Evolutionary conservation across 2,888 invertebrate species (phyloP).

Genomic region (Andrena flavipes): DNA sequence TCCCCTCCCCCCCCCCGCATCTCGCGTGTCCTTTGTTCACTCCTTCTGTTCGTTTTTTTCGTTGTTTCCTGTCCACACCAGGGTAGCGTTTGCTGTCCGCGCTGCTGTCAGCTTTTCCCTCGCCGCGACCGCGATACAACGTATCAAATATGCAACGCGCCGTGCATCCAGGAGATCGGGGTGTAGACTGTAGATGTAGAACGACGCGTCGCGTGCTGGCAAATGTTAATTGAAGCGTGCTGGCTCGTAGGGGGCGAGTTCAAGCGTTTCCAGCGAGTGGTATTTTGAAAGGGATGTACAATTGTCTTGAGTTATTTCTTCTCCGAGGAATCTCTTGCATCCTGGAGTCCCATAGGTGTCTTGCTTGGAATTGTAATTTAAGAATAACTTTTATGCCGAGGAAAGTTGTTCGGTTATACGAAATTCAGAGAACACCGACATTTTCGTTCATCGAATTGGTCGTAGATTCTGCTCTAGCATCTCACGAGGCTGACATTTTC

Average conservation of each 20-base stretch:
- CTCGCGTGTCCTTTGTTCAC: slow-evolving; percentile 3
- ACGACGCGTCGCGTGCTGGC: neutral
- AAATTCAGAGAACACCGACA: neutral
- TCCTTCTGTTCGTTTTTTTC: slow-evolving; percentile 11
- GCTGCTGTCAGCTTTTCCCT: slow-evolving; percentile 14
- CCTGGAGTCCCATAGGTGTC: too few species aligned
- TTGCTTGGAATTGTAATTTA: too few species aligned
- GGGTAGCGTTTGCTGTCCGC: neutral
- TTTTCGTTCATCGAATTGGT: too few species aligned
- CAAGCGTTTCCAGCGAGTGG: neutral
- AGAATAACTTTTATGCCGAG: too few species aligned
- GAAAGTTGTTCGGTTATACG: too few species aligned
- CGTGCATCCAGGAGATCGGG: neutral
- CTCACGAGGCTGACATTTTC: neutral
- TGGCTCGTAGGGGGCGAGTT: neutral
- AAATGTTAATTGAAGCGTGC: slow-evolving; percentile 9
- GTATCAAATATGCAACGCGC: slow-evolving; percentile 46
- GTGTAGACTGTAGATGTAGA: slow-evolving; percentile 2
- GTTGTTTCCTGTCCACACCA: neutral
- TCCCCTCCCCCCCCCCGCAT: slow-evolving; percentile 5
- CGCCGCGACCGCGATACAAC: neutral
- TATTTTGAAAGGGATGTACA: neutral
- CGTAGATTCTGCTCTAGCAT: neutral
- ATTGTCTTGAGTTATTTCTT: neutral
- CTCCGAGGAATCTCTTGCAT: too few species aligned